phyloP scores from a whole-genome alignment of 2,797 vertebrate species.

The Pampus argenteus region DNA sequence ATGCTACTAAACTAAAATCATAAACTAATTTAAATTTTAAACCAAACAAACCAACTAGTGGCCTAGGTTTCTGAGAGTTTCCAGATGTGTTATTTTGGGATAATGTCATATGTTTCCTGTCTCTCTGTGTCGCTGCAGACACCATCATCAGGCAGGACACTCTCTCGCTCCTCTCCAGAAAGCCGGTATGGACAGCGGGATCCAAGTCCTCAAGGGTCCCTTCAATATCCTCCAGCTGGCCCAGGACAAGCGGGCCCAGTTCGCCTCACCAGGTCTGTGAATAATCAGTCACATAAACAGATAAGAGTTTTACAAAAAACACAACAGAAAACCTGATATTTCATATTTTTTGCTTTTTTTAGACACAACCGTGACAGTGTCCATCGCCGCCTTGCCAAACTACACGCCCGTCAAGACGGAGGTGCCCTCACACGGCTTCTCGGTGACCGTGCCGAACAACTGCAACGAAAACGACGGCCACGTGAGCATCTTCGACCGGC shows the following conservation, averaged over 20 bases:
- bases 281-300: neutral
- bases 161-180: conserved; percentile 85
- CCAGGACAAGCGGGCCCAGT: conserved; percentile 91
- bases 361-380: conserved; percentile 95
- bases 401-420: conserved; percentile 94
- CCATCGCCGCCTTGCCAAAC: conserved; percentile 91
- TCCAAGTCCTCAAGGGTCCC: conserved; percentile 94
- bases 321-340: conserved; percentile 3
- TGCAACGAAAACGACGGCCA: conserved; percentile 87
- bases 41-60: too few species aligned
- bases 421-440: conserved; percentile 88
- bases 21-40: too few species aligned
- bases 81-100: too few species aligned
- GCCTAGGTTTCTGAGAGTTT: too few species aligned
- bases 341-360: conserved; percentile 7
- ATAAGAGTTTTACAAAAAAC: neutral
- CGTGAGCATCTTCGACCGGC: conserved; percentile 89
- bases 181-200: conserved; percentile 88
- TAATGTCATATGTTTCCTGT: too few species aligned
- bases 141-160: conserved; percentile 82
- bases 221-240: conserved; percentile 94
- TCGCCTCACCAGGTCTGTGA: conserved; percentile 83
- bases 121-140: conserved; percentile 40
- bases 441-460: conserved; percentile 91
- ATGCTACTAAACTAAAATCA: too few species aligned